A percentile compares a stretch with the other conserved stretches of the same genome.
Evolutionary conservation across 2,888 invertebrate genomes (phyloP).

Genomic region (Apamea epomidion): DNA sequence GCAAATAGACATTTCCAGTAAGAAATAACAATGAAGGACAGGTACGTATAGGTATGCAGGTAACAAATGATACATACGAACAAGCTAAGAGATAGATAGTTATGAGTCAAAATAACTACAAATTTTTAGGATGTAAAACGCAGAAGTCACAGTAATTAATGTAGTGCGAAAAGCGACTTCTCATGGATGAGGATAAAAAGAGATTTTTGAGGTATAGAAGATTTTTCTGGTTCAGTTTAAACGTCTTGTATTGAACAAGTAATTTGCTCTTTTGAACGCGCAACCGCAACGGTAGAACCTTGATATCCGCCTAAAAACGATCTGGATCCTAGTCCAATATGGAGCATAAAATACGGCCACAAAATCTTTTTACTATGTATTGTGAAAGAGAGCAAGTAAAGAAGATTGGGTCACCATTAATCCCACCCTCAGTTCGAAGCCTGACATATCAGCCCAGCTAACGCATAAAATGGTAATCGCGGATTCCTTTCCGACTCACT

Average conservation of each 20-base stretch:
- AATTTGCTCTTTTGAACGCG: background rate
- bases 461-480: conserved; percentile 76
- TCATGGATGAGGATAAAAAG: background rate
- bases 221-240: background rate
- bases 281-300: conserved; percentile 1
- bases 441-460: conserved; percentile 74
- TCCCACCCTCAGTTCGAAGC: conserved; percentile 73
- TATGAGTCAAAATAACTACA: background rate
- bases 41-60: background rate
- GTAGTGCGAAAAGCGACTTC: too few species aligned
- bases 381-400: conserved; percentile 62
- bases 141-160: too few species aligned
- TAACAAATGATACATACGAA: background rate
- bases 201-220: background rate
- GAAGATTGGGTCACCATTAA: conserved; percentile 74
- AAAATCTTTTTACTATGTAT: conserved; percentile 48
- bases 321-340: conserved; percentile 13
- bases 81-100: background rate
- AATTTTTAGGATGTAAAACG: too few species aligned
- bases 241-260: background rate
- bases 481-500: conserved; percentile 63
- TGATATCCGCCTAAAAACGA: background rate
- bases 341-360: conserved; percentile 20
- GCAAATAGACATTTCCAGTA: conserved; percentile 35
- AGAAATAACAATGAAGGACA: conserved; percentile 41